A percentile compares a stretch with the other conserved stretches of the same genome.
phyloP scores from a whole-genome alignment of 2,888 invertebrate genomes.

The Coenonympha arcania region DNA sequence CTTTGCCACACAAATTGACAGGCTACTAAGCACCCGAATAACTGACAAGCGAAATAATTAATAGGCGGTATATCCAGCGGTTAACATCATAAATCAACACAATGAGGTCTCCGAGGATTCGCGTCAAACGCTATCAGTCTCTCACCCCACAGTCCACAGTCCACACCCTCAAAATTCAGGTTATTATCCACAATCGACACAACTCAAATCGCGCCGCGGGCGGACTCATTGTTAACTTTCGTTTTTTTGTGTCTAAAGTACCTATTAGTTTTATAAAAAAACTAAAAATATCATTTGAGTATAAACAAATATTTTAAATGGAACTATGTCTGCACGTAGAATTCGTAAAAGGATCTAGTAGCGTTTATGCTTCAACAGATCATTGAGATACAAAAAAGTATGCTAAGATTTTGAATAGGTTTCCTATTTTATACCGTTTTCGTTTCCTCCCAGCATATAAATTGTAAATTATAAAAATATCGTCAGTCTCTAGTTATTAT shows the following conservation, averaged over 20 bases:
- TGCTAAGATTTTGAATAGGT: too few species aligned
- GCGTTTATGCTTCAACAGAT: too few species aligned
- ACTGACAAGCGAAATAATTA: slow-evolving; percentile 7
- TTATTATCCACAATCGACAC: slow-evolving; percentile 19
- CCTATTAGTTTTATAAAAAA: too few species aligned
- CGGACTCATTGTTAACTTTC: neutral
- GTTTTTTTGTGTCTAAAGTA: neutral
- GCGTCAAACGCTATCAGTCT: slow-evolving; percentile 40
- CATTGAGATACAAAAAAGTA: too few species aligned
- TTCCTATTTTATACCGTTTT: too few species aligned
- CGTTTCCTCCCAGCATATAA: too few species aligned
- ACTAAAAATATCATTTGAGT: too few species aligned
- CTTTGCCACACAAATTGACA: slow-evolving; percentile 1
- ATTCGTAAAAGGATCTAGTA: too few species aligned
- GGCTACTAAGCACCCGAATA: neutral
- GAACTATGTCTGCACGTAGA: too few species aligned
- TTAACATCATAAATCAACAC: slow-evolving; percentile 44
- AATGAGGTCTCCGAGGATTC: slow-evolving; percentile 41
- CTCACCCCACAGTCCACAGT: slow-evolving; percentile 34
- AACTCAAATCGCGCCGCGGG: slow-evolving; percentile 16
- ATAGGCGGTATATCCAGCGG: slow-evolving; percentile 9
- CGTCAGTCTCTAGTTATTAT: too few species aligned
- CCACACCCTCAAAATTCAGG: slow-evolving; percentile 24
- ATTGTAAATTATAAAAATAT: too few species aligned
- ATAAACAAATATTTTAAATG: too few species aligned